These are phyloP conservation scores for Xenopus tropicalis DNA, from an alignment of 2,113 vertebrate species.

Conservation along the genomic window DNA sequence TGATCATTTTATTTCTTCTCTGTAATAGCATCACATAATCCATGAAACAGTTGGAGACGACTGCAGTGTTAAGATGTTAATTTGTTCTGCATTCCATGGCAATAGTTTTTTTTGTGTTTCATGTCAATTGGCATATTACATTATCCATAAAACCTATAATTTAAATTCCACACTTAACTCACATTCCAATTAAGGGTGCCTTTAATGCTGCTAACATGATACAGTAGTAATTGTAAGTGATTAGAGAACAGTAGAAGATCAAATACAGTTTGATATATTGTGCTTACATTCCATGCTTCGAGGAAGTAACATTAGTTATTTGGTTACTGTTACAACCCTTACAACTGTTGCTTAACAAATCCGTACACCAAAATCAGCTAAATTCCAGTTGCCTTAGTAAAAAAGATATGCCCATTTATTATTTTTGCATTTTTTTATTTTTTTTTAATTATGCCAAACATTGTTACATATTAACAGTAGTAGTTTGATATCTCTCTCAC, in stretches of 20 bases:
- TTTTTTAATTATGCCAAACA: too few species aligned
- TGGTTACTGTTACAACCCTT: too few species aligned
- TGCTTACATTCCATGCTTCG: not conserved
- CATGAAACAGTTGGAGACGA: slow-evolving; percentile 56
- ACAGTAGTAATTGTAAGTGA: slow-evolving; percentile 49
- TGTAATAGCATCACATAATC: slow-evolving; percentile 48
- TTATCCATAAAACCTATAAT: slow-evolving; percentile 65
- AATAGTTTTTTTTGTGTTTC: slow-evolving; percentile 55
- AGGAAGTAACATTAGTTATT: too few species aligned
- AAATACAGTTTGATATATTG: not conserved
- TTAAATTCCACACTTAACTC: slow-evolving; percentile 56
- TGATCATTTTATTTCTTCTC: slow-evolving; percentile 60
- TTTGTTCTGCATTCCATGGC: slow-evolving; percentile 71
- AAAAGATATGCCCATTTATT: too few species aligned
- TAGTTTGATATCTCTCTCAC: too few species aligned
- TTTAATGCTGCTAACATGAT: slow-evolving; percentile 61
- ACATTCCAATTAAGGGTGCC: slow-evolving; percentile 54
- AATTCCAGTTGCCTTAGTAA: too few species aligned
- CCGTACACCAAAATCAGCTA: too few species aligned
- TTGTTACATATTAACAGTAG: too few species aligned
- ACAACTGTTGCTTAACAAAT: too few species aligned
- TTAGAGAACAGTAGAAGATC: slow-evolving; percentile 48
- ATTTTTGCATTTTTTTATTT: too few species aligned
- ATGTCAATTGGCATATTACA: slow-evolving; percentile 47
- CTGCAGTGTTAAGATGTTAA: slow-evolving; percentile 50